A percentile compares a stretch with the other conserved stretches of the same genome.
Conservation (phyloP, 2,113 vertebrate genomes). For the Phainopepla nitens region DNA sequence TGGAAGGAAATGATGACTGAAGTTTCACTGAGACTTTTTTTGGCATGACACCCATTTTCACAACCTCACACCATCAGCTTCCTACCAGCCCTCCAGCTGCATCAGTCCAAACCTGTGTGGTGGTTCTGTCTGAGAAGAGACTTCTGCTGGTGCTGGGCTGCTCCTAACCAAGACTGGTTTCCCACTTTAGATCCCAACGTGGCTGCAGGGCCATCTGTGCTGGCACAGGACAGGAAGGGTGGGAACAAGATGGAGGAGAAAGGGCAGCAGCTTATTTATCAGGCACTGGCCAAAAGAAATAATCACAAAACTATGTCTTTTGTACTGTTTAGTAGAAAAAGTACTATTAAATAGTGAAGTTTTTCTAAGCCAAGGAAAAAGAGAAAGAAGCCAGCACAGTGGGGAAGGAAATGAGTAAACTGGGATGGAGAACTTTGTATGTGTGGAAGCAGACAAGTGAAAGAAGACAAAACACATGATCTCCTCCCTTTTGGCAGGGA, state of each 20-base stretch:
- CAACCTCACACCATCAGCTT: neutral
- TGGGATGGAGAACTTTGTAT: neutral
- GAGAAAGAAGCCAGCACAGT: neutral
- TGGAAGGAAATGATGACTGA: conserved; percentile 33
- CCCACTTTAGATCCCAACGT: neutral
- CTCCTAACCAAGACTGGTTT: neutral
- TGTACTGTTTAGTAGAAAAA: neutral
- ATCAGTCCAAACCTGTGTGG: neutral
- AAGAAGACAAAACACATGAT: neutral
- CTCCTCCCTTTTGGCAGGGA: neutral
- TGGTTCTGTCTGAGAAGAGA: neutral
- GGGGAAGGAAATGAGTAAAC: conserved; percentile 1
- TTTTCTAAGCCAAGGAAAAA: neutral
- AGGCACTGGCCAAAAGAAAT: neutral
- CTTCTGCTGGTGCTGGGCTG: neutral
- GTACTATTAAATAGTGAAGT: neutral
- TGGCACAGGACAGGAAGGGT: neutral
- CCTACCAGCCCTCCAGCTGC: neutral
- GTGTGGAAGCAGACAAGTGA: neutral
- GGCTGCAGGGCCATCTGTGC: neutral
- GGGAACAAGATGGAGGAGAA: neutral
- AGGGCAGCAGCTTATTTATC: neutral
- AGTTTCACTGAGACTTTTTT: neutral
- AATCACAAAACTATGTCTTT: neutral
- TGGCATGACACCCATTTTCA: neutral